Percentiles rank a stretch among this genome's conserved stretches.
Conservation (phyloP, 2,888 invertebrate genomes). For the Allolobophora icterica region DNA sequence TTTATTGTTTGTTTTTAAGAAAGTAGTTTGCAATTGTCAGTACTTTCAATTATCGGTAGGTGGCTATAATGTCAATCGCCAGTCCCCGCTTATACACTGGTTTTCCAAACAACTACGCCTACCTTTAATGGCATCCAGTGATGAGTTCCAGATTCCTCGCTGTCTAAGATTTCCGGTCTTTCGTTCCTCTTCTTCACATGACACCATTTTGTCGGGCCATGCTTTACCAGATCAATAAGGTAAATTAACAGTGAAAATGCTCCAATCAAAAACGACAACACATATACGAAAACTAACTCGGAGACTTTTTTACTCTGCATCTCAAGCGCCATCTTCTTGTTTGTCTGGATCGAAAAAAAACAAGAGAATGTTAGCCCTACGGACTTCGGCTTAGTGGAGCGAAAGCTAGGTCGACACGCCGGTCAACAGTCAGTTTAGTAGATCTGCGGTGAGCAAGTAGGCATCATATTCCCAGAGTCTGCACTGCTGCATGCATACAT, state of each 20-base stretch:
- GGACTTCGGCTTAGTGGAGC: too few relatives aligned
- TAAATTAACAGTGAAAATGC: not conserved
- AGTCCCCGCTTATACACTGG: not conserved
- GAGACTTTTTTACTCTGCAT: not conserved
- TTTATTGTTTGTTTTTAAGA: too few relatives aligned
- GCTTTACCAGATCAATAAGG: conserved; percentile 27
- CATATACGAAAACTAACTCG: not conserved
- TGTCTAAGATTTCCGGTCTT: conserved; percentile 38
- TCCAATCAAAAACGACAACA: conserved; percentile 25
- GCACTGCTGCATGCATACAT: too few relatives aligned
- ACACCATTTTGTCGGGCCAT: conserved; percentile 37
- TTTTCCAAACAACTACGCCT: not conserved
- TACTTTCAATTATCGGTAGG: too few relatives aligned
- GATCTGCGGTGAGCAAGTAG: too few relatives aligned
- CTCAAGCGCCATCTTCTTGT: not conserved
- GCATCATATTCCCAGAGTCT: too few relatives aligned
- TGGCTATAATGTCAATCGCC: too few relatives aligned
- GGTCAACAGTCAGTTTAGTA: too few relatives aligned
- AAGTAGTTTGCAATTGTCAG: too few relatives aligned
- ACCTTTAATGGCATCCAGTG: conserved; percentile 39
- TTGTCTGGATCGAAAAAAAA: too few relatives aligned
- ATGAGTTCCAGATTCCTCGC: conserved; percentile 38
- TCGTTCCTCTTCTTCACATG: conserved; percentile 31
- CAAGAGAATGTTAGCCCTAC: too few relatives aligned
- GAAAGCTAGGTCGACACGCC: too few relatives aligned